phyloP scores from a whole-genome alignment of 2,797 vertebrate genomes.

The Trachops cirrhosus region DNA sequence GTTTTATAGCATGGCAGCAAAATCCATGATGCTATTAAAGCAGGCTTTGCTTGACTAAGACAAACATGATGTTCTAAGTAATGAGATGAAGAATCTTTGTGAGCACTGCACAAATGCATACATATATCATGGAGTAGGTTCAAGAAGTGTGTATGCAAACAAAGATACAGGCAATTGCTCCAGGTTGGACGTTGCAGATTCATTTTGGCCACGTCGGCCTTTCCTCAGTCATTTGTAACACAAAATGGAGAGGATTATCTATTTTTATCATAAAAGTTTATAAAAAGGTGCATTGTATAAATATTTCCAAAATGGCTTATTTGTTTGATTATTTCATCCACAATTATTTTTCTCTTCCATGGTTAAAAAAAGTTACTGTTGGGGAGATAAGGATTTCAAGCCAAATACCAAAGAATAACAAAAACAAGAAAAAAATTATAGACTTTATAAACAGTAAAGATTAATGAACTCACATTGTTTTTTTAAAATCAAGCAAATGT shows the following conservation, averaged over 20 bases:
- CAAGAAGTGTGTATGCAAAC: not conserved
- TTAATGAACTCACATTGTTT: not conserved
- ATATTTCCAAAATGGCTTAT: conserved; percentile 19
- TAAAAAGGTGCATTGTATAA: not conserved
- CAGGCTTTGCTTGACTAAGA: conserved; percentile 29
- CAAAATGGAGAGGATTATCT: not conserved
- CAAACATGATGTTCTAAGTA: not conserved
- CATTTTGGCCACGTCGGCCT: not conserved
- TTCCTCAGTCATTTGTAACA: not conserved
- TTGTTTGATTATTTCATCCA: not conserved
- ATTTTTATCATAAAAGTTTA: not conserved
- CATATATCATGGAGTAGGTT: not conserved
- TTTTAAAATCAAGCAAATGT: not conserved
- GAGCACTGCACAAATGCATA: not conserved
- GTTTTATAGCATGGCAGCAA: not conserved
- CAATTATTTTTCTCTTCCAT: not conserved
- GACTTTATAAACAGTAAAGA: not conserved
- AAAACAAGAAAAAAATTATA: not conserved
- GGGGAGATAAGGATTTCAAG: not conserved
- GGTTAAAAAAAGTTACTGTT: not conserved
- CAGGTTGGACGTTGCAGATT: not conserved
- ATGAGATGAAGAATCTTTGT: not conserved
- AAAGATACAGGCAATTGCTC: not conserved
- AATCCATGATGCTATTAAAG: not conserved
- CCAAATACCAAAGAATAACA: not conserved